Base-by-base conservation (phyloP, 2,797 vertebrate genomes). In the Coracias cyanogaster region DNA sequence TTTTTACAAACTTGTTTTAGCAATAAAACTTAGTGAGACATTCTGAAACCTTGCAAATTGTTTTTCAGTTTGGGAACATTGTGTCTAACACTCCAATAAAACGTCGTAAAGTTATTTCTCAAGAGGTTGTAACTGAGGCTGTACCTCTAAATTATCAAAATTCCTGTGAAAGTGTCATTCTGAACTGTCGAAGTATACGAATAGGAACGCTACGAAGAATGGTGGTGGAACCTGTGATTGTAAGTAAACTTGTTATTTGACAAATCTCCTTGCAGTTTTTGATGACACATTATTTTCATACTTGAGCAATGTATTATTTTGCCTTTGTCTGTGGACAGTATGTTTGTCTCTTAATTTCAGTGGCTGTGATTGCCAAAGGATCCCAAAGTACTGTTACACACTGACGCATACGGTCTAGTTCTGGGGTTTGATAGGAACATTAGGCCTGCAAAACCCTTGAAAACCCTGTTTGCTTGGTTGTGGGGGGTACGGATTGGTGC, bases 171-270 rank as follows among this genome's bases (percentile, higher is more conserved):
- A 99, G 99, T 89, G 98, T 99, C 94, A 99, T 99, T 65, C 98
- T 99, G 96, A 98, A 98, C 91, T 99, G 99, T 95, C 98, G 99
- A 43, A 99, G 99, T 77, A 98, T 99, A 43, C 97, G 99, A 35
- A 98, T 99, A 54, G 99, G 99, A 90, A 99, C 99, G 1, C 97
- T 99, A 8, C 98, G 99, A 82, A 97, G 98, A 95, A 98, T 99
- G 97, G 99, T 99, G 33, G 97, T 97, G 28, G 99, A 99, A 61
- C 99, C 99, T 46, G 99, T 99, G 43, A 98, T 99, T 77, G 99
- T 99, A 97, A 99, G 99, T 98, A 76, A 51, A 66, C 48, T 79
- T 78, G 41, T 14, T 37, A 5, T 43, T 72, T 76, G 15, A 52
- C 54, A 82, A 9, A 58, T 58, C 29, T 51, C 41, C 21, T 79